Percentiles rank a stretch among this genome's conserved stretches.
These are phyloP conservation scores for Zaprionus davidi DNA, from an alignment of 1,140 invertebrate genomes.

Conservation along the genomic window DNA sequence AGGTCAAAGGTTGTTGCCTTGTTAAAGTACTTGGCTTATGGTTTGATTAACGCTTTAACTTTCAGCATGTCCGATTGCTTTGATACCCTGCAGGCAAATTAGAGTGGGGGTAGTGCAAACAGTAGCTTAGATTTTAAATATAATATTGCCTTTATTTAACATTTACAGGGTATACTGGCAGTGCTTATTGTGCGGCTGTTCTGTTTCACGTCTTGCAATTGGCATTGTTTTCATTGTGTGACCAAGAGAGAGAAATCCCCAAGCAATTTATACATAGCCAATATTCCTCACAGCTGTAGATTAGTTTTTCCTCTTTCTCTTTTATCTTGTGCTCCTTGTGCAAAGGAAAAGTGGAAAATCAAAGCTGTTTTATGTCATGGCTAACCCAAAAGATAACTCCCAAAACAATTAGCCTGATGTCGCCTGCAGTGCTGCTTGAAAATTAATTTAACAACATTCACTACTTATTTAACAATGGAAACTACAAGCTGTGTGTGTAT, in stretches of 20 bases:
- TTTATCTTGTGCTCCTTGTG: slow-evolving; percentile 24
- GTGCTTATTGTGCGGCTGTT: neutral
- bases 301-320: slow-evolving; percentile 51
- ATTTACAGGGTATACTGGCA: neutral
- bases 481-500: neutral
- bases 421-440: slow-evolving; percentile 53
- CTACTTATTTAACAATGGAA: slow-evolving; percentile 24
- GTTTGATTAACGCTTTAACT: neutral
- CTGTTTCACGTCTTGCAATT: slow-evolving; percentile 41
- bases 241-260: slow-evolving; percentile 48
- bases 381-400: slow-evolving; percentile 47
- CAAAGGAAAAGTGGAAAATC: slow-evolving; percentile 62
- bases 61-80: neutral
- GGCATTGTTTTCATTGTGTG: slow-evolving; percentile 39
- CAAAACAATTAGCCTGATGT: slow-evolving; percentile 61
- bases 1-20: too few species aligned
- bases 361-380: slow-evolving; percentile 58
- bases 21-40: neutral
- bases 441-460: slow-evolving; percentile 53
- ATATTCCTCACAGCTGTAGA: slow-evolving; percentile 51
- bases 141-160: neutral
- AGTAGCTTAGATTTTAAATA: neutral
- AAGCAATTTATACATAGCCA: slow-evolving; percentile 64
- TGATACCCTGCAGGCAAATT: neutral
- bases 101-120: neutral